Percentiles rank a stretch among this genome's conserved stretches.
These are phyloP conservation scores for Metopolophium dirhodum DNA, from an alignment of 1,140 invertebrate genomes.

Conservation along the genomic window DNA sequence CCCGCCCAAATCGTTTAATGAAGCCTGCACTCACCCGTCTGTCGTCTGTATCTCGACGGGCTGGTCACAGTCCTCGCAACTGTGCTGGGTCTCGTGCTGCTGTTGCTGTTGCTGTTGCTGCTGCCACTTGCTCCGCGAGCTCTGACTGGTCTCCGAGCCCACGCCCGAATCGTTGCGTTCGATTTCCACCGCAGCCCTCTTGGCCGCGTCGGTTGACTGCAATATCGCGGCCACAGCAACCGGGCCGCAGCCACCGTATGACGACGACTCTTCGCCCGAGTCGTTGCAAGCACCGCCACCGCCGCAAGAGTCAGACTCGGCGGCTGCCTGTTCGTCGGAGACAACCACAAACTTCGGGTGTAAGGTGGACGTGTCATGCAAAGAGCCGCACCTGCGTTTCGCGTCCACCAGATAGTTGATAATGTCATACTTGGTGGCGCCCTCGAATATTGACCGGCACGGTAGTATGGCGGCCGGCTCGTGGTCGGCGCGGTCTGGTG, in stretches of 20 bases:
- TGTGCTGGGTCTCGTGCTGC: constrained; percentile 66
- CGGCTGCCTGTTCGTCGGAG: constrained; percentile 23
- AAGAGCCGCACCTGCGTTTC: constrained; percentile 73
- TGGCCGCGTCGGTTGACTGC: neutral
- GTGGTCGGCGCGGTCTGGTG: constrained; percentile 61
- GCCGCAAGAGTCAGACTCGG: constrained; percentile 63
- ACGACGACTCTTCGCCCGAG: constrained; percentile 62
- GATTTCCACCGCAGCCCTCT: constrained; percentile 68
- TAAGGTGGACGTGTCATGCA: constrained; percentile 59
- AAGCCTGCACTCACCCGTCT: constrained; percentile 66
- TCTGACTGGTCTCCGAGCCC: constrained; percentile 89
- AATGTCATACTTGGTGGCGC: constrained; percentile 85
- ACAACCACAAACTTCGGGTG: constrained; percentile 65
- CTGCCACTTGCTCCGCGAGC: constrained; percentile 77
- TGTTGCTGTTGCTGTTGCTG: constrained; percentile 60
- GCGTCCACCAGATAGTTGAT: constrained; percentile 86
- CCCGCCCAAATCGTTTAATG: neutral
- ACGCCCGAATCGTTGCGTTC: constrained; percentile 93
- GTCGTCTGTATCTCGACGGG: constrained; percentile 73
- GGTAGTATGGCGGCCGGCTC: constrained; percentile 58
- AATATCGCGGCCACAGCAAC: constrained; percentile 55
- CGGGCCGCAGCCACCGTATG: neutral
- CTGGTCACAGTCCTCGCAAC: constrained; percentile 80
- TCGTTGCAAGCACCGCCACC: constrained; percentile 70
- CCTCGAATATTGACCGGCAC: constrained; percentile 75